Percentiles rank a stretch among this genome's conserved stretches.
Evolutionary conservation across 2,797 vertebrate genomes (phyloP).

Genomic region (Spheniscus humboldti): DNA sequence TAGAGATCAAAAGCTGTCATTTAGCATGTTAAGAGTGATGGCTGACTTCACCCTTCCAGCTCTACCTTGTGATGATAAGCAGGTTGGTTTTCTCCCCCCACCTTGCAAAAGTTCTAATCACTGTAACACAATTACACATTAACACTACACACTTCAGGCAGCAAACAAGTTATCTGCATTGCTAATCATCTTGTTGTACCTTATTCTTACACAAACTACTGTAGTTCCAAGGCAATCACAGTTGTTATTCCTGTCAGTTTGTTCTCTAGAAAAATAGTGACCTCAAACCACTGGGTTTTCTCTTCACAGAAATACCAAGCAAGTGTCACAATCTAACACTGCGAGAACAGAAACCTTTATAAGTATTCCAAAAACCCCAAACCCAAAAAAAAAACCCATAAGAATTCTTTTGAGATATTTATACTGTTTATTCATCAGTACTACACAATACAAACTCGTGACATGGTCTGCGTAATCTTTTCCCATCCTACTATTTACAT

Average conservation of each 20-base stretch:
- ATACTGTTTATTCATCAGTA: neutral
- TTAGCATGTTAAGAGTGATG: neutral
- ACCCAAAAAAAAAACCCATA: rapidly evolving
- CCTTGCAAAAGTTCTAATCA: neutral
- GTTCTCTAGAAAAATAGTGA: neutral
- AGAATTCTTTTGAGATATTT: neutral
- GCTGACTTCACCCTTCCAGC: neutral
- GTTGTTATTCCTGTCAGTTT: neutral
- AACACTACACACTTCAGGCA: neutral
- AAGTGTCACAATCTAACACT: neutral
- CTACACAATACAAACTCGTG: neutral
- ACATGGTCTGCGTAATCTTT: neutral
- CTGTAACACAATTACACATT: neutral
- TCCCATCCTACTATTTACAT: neutral
- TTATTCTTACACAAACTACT: neutral
- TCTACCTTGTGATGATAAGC: neutral
- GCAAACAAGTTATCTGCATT: neutral
- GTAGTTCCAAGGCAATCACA: neutral
- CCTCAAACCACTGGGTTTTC: neutral
- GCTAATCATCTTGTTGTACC: neutral
- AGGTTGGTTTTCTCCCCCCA: neutral
- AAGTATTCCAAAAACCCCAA: neutral
- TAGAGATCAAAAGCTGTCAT: neutral
- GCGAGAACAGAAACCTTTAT: neutral
- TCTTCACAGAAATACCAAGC: neutral